Conservation (phyloP, 2,888 invertebrate genomes). For the Amiota minor region DNA sequence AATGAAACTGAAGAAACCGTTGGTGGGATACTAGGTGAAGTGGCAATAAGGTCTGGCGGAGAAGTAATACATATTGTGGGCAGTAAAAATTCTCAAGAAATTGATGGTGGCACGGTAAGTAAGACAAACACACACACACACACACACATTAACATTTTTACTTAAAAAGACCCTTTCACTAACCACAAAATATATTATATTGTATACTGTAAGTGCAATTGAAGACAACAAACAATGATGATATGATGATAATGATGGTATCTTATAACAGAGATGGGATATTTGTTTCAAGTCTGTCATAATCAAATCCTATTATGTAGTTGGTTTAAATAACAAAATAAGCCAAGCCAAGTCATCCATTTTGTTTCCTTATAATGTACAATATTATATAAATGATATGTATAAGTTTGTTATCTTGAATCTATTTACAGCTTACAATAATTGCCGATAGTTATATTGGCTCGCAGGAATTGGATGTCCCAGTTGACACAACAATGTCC, state of each 20-base stretch:
- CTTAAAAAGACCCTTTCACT: not conserved
- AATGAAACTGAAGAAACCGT: constrained; percentile 72
- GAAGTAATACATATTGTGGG: constrained; percentile 73
- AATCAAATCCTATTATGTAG: too few species aligned
- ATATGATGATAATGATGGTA: too few species aligned
- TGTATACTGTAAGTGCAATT: too few species aligned
- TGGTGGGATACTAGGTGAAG: constrained; percentile 73
- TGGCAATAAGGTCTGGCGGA: constrained; percentile 74
- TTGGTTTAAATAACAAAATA: too few species aligned
- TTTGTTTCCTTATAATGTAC: too few species aligned
- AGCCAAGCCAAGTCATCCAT: too few species aligned
- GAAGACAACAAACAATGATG: constrained; percentile 41
- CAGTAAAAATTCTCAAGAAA: constrained; percentile 68
- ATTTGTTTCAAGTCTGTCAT: too few species aligned
- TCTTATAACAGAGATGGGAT: too few species aligned
- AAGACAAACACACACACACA: not conserved
- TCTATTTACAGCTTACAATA: constrained; percentile 60
- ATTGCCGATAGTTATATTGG: constrained; percentile 69
- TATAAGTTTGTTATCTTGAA: not conserved
- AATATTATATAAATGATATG: not conserved
- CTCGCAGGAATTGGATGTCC: constrained; percentile 69
- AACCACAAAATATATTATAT: too few species aligned
- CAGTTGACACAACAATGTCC: constrained; percentile 71
- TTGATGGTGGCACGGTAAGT: constrained; percentile 72
- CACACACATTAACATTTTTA: not conserved